Conservation (phyloP, 1,140 invertebrate species). For the Drosophila kikkawai region DNA sequence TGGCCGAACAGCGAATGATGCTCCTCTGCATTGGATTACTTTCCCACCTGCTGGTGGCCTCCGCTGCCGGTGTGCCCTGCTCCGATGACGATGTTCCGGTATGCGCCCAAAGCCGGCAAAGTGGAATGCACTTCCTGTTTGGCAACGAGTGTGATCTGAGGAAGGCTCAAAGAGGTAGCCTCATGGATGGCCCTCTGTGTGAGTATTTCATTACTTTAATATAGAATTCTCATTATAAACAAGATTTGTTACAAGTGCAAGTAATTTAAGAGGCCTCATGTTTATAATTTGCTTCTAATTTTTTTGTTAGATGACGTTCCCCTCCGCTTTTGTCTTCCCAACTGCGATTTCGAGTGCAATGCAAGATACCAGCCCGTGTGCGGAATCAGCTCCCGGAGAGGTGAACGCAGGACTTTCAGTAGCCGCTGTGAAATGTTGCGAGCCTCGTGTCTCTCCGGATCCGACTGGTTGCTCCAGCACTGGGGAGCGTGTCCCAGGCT, state of each 20-base stretch:
- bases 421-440: constrained; percentile 67
- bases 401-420: constrained; percentile 52
- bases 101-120: constrained; percentile 44
- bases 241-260: not conserved
- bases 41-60: not conserved
- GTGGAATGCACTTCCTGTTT: constrained; percentile 63
- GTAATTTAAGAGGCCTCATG: not conserved
- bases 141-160: constrained; percentile 69
- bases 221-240: not conserved
- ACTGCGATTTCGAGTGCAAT: constrained; percentile 58
- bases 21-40: constrained; percentile 18
- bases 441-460: constrained; percentile 40
- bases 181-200: constrained; percentile 58
- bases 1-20: constrained; percentile 10
- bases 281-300: not conserved
- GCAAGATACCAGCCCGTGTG: constrained; percentile 50
- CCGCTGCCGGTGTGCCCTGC: constrained; percentile 28
- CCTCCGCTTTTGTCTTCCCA: constrained; percentile 55
- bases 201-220: constrained; percentile 15
- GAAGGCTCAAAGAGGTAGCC: constrained; percentile 61
- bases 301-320: constrained; percentile 54
- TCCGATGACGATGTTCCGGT: constrained; percentile 61
- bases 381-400: constrained; percentile 40
- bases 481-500: constrained; percentile 53
- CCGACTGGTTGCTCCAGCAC: constrained; percentile 57